These are phyloP conservation scores for Labeo rohita DNA, from an alignment of 2,113 vertebrate genomes.

Conservation along the genomic window DNA sequence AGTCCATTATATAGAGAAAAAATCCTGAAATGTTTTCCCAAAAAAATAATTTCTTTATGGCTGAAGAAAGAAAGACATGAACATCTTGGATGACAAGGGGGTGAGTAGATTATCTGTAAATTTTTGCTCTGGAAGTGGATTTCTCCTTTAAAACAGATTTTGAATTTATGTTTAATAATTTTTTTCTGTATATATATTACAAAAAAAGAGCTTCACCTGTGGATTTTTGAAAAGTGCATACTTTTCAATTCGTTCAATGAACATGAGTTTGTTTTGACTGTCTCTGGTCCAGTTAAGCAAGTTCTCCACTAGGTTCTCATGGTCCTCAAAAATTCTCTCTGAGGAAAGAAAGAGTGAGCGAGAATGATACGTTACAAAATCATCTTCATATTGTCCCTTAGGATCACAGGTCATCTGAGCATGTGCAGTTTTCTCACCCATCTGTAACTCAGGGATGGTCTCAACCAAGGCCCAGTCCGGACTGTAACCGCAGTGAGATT, in stretches of 20 bases:
- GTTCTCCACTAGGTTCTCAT: conserved; percentile 98
- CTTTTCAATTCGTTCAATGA: conserved; percentile 97
- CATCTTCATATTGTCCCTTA: neutral
- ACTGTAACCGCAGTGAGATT: conserved; percentile 95
- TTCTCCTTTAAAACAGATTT: neutral
- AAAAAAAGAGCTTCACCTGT: conserved; percentile 77
- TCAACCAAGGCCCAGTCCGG: conserved; percentile 97
- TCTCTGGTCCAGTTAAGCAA: conserved; percentile 98
- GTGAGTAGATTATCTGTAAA: too few relatives aligned
- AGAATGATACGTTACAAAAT: neutral
- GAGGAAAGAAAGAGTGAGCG: conserved; percentile 45
- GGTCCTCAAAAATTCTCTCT: conserved; percentile 98
- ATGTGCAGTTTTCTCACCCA: conserved; percentile 81
- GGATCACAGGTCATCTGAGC: neutral
- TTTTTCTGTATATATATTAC: neutral
- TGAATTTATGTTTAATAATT: neutral
- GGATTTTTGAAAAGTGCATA: conserved; percentile 98
- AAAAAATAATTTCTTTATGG: too few relatives aligned
- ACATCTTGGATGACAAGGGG: too few relatives aligned
- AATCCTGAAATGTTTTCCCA: too few relatives aligned
- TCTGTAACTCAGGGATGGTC: conserved; percentile 93
- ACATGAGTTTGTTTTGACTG: conserved; percentile 98
- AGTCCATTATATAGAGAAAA: too few relatives aligned
- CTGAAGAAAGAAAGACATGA: too few relatives aligned
- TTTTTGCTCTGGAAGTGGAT: too few relatives aligned